Evolutionary conservation across 2,113 vertebrate species (phyloP).

Genomic region (Pelmatolapia mariae): DNA sequence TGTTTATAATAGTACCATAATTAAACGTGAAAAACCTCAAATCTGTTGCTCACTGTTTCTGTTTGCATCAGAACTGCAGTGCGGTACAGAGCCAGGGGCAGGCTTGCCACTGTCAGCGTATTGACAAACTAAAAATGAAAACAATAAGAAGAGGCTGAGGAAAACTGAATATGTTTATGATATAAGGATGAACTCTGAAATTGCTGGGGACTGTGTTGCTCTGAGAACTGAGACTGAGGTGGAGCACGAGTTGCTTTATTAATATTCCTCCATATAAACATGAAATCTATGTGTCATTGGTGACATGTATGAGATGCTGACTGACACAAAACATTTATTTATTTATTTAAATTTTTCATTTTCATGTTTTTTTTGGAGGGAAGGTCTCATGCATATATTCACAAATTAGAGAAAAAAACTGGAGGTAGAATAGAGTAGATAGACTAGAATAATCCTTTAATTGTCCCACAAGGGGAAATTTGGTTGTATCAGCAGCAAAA

Average conservation of each 20-base stretch:
- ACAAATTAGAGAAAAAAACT: neutral
- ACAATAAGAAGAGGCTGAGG: neutral
- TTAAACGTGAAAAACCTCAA: neutral
- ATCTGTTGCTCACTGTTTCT: neutral
- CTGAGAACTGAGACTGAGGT: neutral
- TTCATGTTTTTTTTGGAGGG: neutral
- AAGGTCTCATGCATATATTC: neutral
- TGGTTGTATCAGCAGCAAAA: neutral
- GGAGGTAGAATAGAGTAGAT: neutral
- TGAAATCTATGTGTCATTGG: neutral
- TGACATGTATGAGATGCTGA: neutral
- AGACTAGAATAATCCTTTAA: neutral
- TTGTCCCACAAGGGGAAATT: neutral
- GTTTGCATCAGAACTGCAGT: neutral
- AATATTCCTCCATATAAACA: neutral
- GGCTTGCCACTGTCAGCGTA: neutral
- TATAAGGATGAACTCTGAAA: neutral
- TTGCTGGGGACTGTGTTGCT: neutral
- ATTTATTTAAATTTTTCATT: neutral
- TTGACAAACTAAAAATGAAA: neutral
- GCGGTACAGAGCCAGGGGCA: neutral
- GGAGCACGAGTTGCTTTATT: neutral
- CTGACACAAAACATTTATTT: neutral
- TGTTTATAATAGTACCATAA: neutral
- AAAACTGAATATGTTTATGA: neutral